Conservation (phyloP, 2,113 vertebrate species). For the Callaeas wilsoni region DNA sequence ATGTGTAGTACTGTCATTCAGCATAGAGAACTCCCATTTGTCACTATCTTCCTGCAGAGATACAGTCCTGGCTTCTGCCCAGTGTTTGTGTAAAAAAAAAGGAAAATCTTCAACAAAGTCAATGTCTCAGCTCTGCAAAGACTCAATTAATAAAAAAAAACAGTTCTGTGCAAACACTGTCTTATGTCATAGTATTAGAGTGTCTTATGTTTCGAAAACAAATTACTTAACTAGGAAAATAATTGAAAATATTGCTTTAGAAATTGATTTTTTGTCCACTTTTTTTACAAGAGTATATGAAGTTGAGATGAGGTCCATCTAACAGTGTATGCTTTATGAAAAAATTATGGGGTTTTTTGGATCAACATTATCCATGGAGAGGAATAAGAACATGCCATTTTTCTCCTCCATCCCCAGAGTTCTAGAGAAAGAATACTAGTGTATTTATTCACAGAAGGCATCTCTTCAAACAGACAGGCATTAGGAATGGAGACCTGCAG, state of each 20-base stretch:
- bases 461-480: not conserved
- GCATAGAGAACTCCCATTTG: not conserved
- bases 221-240: not conserved
- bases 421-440: not conserved
- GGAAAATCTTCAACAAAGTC: not conserved
- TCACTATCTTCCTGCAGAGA: slow-evolving; percentile 16
- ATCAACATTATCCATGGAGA: not conserved
- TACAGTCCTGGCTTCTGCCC: not conserved
- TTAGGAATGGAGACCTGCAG: not conserved
- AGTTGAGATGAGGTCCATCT: not conserved
- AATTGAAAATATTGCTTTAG: not conserved
- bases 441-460: not conserved
- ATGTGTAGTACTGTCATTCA: not conserved
- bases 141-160: not conserved
- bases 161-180: not conserved
- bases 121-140: not conserved
- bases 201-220: not conserved
- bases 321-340: not conserved
- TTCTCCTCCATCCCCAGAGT: not conserved
- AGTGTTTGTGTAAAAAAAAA: not conserved
- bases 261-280: not conserved
- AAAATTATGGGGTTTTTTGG: fast-evolving
- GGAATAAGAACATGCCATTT: not conserved
- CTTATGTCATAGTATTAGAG: not conserved
- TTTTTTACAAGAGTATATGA: not conserved